Evolutionary conservation across 2,113 vertebrate genomes (phyloP), one percentile per base, ranked within the genome.

Genomic region (Meriones unguiculatus): DNA sequence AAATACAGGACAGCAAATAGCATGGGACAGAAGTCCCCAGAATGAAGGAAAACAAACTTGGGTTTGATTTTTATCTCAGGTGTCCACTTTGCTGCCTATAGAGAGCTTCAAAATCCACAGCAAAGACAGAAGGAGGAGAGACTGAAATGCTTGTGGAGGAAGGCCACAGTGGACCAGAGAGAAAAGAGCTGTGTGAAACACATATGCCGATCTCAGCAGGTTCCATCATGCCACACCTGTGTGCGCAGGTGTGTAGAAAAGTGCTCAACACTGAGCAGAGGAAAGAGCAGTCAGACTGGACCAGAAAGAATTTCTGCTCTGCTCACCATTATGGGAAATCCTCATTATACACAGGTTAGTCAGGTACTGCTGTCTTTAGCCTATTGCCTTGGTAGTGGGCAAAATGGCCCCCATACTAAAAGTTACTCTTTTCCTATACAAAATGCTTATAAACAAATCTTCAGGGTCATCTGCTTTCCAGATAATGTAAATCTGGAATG

Each of bases 361-460:
- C 7, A n/a, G 17, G 32, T 24, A 46, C 50, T 76, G 59, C 2
- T 2, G 46, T 69, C 10, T 57, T 20, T 73, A 38, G 30, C 4
- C 46, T 62, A 9, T 38, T 41, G 24, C 67, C 35, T 93, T 20
- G 24, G 14, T 22, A 89, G 13, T 30, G 25, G 52, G 57, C 7
- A 46, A 94, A 95, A 90, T 15, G 41, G 50, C 54, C 17, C 24
- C 9, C 59, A 82, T 17, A 41, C 64, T 22, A 87, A 62, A 81
- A 38, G 11, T 78, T 91, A 87, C 54, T 86, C 7, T 35, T 67
- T 8, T 72, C 50, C 35, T 88, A 91, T 50, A 10, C 84, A 88
- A 91, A 91, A 75, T 89, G 14, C 77, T 95, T 84, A 67, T 90
- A 94, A 93, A 93, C 13, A 85, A 87, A 22, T 50, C 62, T 82